A percentile compares a stretch with the other conserved stretches of the same genome.
phyloP scores from a whole-genome alignment of 1,140 invertebrate species.

The Ips typographus region DNA sequence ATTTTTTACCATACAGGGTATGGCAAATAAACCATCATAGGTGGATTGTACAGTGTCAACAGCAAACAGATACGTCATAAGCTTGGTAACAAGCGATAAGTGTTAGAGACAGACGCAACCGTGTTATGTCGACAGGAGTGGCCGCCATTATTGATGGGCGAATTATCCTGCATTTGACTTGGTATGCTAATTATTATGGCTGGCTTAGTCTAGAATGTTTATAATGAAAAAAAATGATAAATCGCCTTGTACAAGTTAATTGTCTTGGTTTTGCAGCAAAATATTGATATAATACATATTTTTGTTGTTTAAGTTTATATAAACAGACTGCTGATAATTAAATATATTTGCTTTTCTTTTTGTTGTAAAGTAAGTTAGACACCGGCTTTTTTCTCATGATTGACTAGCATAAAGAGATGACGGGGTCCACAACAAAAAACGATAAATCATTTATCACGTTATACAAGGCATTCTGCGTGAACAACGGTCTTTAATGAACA shows the following conservation, averaged over 20 bases:
- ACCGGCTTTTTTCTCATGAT: no score
- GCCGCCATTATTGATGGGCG: constrained; percentile 32
- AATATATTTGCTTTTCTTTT: no score
- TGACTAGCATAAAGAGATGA: no score
- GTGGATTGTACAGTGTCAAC: constrained; percentile 23
- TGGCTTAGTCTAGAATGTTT: neutral
- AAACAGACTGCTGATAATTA: no score
- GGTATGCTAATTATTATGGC: constrained; percentile 25
- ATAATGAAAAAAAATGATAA: no score
- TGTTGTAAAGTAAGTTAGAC: no score
- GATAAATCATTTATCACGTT: constrained; percentile 23
- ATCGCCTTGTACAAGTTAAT: no score
- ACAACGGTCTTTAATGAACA: constrained; percentile 26
- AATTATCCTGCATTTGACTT: constrained; percentile 32
- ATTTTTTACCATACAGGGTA: neutral
- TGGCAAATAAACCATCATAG: constrained; percentile 20
- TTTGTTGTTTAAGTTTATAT: no score
- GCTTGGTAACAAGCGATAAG: constrained; percentile 27
- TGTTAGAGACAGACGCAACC: constrained; percentile 25
- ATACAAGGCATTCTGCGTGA: constrained; percentile 9
- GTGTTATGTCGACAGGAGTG: constrained; percentile 28
- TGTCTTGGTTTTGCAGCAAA: no score
- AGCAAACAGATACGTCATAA: constrained; percentile 32
- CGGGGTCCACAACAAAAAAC: neutral
- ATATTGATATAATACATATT: no score